Evolutionary conservation across 2,888 invertebrate genomes (phyloP).

Genomic region (Rotaria socialis): DNA sequence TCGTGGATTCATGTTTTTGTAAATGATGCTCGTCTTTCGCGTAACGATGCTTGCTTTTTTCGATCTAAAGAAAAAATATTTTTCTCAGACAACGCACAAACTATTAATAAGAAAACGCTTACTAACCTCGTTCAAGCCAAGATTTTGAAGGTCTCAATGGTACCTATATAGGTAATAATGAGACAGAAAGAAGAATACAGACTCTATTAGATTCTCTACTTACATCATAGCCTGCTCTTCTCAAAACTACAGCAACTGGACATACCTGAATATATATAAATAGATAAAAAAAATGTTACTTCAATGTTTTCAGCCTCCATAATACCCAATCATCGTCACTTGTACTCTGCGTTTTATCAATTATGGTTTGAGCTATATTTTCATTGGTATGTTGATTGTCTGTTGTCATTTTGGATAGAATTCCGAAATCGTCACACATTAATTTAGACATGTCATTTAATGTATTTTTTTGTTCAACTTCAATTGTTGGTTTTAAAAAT

Average conservation of each 20-base stretch:
- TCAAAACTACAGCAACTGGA: constrained; percentile 4
- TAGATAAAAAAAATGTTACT: not conserved
- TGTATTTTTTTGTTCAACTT: not conserved
- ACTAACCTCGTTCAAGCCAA: constrained; percentile 17
- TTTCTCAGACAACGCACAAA: no score
- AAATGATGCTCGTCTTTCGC: not conserved
- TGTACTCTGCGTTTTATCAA: not conserved
- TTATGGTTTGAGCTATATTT: not conserved
- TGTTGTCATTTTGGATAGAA: not conserved
- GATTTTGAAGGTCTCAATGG: constrained; percentile 2
- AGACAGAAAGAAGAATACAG: not conserved
- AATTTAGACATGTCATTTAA: not conserved
- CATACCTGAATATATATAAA: not conserved
- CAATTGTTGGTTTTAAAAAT: not conserved
- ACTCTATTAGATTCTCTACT: not conserved
- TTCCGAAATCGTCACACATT: not conserved
- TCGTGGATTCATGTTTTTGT: not conserved
- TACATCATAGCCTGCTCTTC: not conserved
- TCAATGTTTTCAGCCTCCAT: not conserved
- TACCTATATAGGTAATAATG: not conserved
- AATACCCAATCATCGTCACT: constrained; percentile 22
- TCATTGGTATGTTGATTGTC: not conserved
- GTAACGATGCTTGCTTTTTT: not conserved
- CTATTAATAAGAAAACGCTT: not conserved
- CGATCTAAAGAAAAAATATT: not conserved